A percentile compares a stretch with the other conserved stretches of the same genome.
Evolutionary conservation across 2,797 vertebrate genomes (phyloP).

Genomic region (Peromyscus nudipes): DNA sequence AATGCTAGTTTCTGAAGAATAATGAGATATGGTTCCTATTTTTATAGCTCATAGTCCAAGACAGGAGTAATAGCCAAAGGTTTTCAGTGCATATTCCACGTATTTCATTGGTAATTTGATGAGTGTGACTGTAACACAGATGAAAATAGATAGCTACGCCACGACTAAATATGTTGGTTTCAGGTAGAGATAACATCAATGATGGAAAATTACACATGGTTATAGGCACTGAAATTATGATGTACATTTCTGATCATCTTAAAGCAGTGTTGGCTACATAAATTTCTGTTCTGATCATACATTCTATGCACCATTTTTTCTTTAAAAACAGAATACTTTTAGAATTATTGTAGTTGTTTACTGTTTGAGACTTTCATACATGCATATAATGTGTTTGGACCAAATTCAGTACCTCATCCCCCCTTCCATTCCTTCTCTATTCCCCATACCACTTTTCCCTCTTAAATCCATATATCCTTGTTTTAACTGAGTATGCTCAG

Average conservation of each 20-base stretch:
- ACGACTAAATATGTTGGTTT: neutral
- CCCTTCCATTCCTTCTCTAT: neutral
- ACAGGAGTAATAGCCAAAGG: neutral
- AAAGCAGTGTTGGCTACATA: neutral
- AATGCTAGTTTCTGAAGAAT: neutral
- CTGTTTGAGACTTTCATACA: neutral
- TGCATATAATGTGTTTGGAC: neutral
- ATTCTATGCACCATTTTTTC: neutral
- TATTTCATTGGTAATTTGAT: neutral
- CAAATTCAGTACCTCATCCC: neutral
- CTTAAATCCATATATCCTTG: neutral
- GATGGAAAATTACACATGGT: neutral
- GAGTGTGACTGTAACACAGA: neutral
- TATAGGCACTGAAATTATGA: neutral
- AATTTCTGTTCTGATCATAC: neutral
- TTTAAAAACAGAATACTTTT: neutral
- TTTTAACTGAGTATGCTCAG: neutral
- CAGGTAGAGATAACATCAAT: neutral
- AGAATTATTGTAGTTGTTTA: neutral
- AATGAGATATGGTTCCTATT: neutral
- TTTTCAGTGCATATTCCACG: neutral
- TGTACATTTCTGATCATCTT: neutral
- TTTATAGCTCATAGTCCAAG: neutral
- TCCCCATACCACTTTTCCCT: neutral
- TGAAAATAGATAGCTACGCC: neutral